Percentiles rank a stretch among this genome's conserved stretches.
These are phyloP conservation scores for Aelia acuminata DNA, from an alignment of 2,888 invertebrate species.

Conservation along the genomic window DNA sequence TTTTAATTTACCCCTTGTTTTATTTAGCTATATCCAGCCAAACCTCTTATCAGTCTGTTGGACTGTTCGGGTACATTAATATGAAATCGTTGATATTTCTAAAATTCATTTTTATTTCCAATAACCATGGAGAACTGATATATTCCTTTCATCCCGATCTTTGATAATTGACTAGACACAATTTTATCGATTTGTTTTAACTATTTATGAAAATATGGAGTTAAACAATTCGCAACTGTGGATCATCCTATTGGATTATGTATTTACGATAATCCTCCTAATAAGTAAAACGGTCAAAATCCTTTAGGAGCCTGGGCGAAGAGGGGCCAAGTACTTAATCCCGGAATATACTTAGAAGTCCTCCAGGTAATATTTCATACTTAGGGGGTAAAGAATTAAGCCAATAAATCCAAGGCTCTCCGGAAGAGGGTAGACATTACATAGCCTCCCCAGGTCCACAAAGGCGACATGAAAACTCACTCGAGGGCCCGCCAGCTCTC, in stretches of 20 bases:
- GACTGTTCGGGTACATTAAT: no score
- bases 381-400: constrained; percentile 33
- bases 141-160: no score
- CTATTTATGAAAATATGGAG: background rate
- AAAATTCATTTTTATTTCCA: no score
- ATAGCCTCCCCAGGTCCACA: background rate
- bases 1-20: no score
- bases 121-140: no score
- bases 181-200: background rate
- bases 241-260: background rate
- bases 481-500: background rate
- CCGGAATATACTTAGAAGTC: constrained; percentile 22
- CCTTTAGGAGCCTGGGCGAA: background rate
- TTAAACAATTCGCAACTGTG: background rate
- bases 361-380: constrained; percentile 29
- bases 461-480: constrained; percentile 25
- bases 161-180: no score
- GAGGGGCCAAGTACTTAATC: constrained; percentile 18
- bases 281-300: constrained; percentile 18
- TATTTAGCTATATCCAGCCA: no score
- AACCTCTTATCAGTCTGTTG: no score
- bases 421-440: background rate
- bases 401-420: background rate
- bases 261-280: background rate
- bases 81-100: no score